These are phyloP conservation scores for Buphagus erythrorhynchus DNA, from an alignment of 2,797 vertebrate species.

Conservation along the genomic window DNA sequence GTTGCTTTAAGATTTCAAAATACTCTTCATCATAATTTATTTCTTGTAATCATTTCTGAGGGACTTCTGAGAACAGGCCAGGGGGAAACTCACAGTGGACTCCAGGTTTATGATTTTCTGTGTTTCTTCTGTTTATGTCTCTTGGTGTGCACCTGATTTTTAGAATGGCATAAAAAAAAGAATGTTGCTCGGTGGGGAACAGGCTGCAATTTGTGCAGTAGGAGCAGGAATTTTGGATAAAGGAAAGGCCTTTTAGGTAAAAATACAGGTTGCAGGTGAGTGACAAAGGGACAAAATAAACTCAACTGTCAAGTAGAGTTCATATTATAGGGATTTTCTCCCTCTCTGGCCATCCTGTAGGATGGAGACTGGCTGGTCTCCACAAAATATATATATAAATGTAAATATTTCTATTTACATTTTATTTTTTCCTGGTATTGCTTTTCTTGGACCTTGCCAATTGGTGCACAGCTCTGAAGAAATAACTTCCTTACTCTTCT, in stretches of 20 bases:
- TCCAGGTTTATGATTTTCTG: background rate
- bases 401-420: background rate
- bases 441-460: background rate
- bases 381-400: background rate
- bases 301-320: background rate
- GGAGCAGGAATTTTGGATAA: background rate
- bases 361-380: background rate
- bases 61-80: background rate
- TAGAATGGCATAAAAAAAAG: background rate
- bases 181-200: rapidly evolving
- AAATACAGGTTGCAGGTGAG: background rate
- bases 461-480: background rate
- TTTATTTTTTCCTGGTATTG: background rate
- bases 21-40: background rate
- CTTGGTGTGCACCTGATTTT: background rate
- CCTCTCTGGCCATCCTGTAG: background rate
- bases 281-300: background rate
- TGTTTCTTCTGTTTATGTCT: background rate
- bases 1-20: background rate
- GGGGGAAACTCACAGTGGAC: background rate
- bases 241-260: background rate
- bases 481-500: background rate
- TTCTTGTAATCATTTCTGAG: background rate
- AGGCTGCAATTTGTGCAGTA: background rate
- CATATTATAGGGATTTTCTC: background rate